Percentiles rank a stretch among this genome's conserved stretches.
phyloP scores from a whole-genome alignment of 2,888 invertebrate genomes.

The Eueremaeus valkanovi region DNA sequence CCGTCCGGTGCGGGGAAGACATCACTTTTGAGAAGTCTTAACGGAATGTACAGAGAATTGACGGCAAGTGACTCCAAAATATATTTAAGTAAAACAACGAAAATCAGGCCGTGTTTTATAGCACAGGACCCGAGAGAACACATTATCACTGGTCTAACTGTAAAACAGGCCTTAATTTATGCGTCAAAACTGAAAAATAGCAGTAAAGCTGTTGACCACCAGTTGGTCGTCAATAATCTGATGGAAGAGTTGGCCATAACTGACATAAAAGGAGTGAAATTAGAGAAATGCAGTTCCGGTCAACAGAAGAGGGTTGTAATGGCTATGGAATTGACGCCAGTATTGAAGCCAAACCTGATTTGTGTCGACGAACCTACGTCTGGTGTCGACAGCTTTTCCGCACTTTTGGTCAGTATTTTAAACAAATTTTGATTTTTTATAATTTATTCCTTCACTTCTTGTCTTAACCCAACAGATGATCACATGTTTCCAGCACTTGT shows the following conservation, averaged over 20 bases:
- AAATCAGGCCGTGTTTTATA: not conserved
- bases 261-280: not conserved
- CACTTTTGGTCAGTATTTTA: not conserved
- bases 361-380: not conserved
- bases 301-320: not conserved
- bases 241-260: conserved; percentile 4
- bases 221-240: not conserved
- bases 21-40: not conserved
- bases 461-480: not conserved
- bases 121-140: not conserved
- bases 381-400: conserved; percentile 10
- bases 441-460: too few species aligned
- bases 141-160: not conserved
- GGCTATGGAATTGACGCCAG: not conserved
- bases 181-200: not conserved
- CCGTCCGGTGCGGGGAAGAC: conserved; percentile 20
- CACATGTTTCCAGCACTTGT: not conserved
- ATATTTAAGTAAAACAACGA: not conserved
- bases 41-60: not conserved
- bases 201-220: not conserved
- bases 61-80: not conserved
- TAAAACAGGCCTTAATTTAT: not conserved
- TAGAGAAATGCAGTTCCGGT: conserved; percentile 1
- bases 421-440: not conserved
- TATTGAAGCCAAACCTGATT: not conserved